phyloP scores from a whole-genome alignment of 2,888 invertebrate species.

The Bhutanitis thaidina region DNA sequence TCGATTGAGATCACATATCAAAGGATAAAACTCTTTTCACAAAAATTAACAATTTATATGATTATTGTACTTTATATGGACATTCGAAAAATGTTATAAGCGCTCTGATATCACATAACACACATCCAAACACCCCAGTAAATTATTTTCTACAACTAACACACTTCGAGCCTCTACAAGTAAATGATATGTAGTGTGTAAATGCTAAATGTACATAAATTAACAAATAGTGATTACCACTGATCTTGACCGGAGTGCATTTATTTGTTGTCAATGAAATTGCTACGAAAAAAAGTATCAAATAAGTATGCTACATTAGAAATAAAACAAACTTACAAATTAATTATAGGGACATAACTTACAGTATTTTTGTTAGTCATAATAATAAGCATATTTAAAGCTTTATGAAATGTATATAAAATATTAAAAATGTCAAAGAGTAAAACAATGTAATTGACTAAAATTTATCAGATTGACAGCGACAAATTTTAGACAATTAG shows the following conservation, averaged over 20 bases:
- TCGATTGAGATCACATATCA: conserved; percentile 64
- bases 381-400: conserved; percentile 44
- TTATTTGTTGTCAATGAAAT: conserved; percentile 3
- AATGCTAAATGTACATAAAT: conserved; percentile 25
- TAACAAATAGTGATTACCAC: neutral
- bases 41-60: conserved; percentile 57
- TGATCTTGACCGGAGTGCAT: conserved; percentile 2
- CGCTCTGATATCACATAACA: conserved; percentile 32
- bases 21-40: conserved; percentile 61
- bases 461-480: conserved; percentile 35
- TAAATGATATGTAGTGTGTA: conserved; percentile 57
- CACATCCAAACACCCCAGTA: conserved; percentile 3
- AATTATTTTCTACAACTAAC: conserved; percentile 20
- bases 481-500: conserved; percentile 45
- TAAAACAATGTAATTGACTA: conserved; percentile 54
- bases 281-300: conserved; percentile 4
- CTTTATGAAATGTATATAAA: conserved; percentile 46
- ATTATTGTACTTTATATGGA: conserved; percentile 64
- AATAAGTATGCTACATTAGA: conserved; percentile 16
- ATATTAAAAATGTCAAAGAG: conserved; percentile 52
- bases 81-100: conserved; percentile 73
- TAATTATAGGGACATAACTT: conserved; percentile 13
- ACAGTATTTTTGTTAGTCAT: conserved; percentile 41
- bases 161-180: conserved; percentile 53
- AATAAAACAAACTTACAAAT: conserved; percentile 11